Evolutionary conservation across 2,888 invertebrate genomes (phyloP), one percentile per base, ranked within the genome.

Genomic region (Digitonthophagus gazella): DNA sequence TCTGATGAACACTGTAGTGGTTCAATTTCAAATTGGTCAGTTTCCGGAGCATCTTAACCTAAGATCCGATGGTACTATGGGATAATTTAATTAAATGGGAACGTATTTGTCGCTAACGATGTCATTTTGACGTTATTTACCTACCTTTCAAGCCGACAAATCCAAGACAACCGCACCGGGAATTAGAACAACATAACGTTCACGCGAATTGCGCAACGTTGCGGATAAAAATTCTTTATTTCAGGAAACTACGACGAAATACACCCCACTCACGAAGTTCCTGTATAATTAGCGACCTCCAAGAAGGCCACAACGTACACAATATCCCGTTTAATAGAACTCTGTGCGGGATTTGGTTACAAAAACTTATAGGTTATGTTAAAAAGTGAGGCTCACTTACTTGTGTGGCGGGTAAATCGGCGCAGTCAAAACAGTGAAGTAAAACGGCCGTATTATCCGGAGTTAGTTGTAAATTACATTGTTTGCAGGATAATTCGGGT

Each of bases 391-490:
- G 20, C 28, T 8, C 57, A 44, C 67, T 28, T 55, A 63, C 68
- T 63, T 66, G 55, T 16, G n/a, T 6, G 28, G 67, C 66, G 19
- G 76, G 74, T 63, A 77, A 67, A 68, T 81, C 80, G 66, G 73
- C 75, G 72, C 81, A 81, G 22, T 79, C 73, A 70, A 72, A 76
- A 71, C 82, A 82, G 68, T 77, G 76, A 44, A 82, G 73, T 66
- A 81, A 73, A 65, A 80, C 80, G 6, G 76, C 78, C 6, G 72
- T 69, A 65, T 76, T 75, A 69, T 80, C 79, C 4, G 76, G 66
- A 14, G 79, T 77, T 69, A 78, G 68, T 74, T 77, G 76, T 66
- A 82, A 74, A 73, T 81, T 79, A 68, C 82, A 82, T 74, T 74
- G 78, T 74, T 77, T 77, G 70, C 82, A 82, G 71, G 71, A 64